Conservation (phyloP, 2,888 invertebrate genomes). For the Pecten maximus region DNA sequence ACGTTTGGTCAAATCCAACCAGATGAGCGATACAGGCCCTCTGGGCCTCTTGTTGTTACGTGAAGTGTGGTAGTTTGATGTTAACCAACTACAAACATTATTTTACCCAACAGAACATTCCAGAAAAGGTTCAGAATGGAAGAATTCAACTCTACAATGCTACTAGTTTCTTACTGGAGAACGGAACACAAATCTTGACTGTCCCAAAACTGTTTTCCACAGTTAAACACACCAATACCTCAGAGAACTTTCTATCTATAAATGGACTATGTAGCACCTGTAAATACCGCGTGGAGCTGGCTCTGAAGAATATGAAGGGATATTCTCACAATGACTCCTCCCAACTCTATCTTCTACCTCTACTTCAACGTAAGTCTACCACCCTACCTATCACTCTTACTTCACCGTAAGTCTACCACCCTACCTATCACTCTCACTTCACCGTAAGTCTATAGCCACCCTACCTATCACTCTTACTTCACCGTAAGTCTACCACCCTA, state of each 20-base stretch:
- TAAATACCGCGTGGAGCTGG: slow-evolving; percentile 7
- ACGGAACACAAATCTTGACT: background rate
- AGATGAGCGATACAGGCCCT: too few species aligned
- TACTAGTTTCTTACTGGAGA: background rate
- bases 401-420: too few species aligned
- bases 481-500: too few species aligned
- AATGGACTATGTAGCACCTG: background rate
- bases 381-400: background rate
- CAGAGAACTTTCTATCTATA: background rate
- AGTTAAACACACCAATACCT: background rate
- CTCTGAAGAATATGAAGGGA: background rate
- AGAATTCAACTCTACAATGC: background rate
- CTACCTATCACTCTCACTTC: too few species aligned
- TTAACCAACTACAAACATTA: background rate
- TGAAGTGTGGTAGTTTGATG: too few species aligned
- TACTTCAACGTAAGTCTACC: background rate
- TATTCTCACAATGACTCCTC: background rate
- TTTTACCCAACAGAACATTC: background rate
- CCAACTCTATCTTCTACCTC: background rate
- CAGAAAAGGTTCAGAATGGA: background rate
- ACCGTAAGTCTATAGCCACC: too few species aligned
- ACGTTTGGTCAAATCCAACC: too few species aligned
- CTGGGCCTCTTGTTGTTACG: too few species aligned
- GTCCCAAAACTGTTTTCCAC: background rate
- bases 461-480: too few species aligned